A percentile compares a stretch with the other conserved stretches of the same genome.
Evolutionary conservation across 2,888 invertebrate species (phyloP).

Genomic region (Polydrusus pterygomalis): DNA sequence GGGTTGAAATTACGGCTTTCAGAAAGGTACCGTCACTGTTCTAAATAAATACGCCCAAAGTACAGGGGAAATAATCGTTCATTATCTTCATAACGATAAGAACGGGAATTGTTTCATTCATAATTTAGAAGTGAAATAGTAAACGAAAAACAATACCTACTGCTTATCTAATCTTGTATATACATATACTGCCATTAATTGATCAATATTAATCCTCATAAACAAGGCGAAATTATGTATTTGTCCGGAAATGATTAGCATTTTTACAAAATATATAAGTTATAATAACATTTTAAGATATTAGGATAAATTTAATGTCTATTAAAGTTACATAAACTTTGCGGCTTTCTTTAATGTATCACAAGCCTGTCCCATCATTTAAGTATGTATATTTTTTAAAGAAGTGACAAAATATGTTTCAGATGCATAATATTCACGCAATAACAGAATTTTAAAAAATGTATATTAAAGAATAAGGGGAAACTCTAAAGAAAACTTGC

Average conservation of each 20-base stretch:
- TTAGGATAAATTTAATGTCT: too few species aligned
- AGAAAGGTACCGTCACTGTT: constrained; percentile 11
- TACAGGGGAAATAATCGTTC: constrained; percentile 17
- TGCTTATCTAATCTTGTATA: constrained; percentile 46
- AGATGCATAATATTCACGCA: too few species aligned
- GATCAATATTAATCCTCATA: constrained; percentile 37
- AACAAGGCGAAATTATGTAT: constrained; percentile 40
- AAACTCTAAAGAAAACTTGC: too few species aligned
- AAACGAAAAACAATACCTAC: constrained; percentile 45
- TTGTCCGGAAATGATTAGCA: constrained; percentile 41
- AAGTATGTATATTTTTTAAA: too few species aligned
- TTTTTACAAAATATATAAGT: background rate
- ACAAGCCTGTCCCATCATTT: too few species aligned
- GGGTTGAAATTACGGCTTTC: too few species aligned
- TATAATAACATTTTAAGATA: background rate
- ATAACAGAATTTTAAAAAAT: too few species aligned
- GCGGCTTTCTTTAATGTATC: too few species aligned
- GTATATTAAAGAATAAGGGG: too few species aligned
- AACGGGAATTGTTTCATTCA: constrained; percentile 50
- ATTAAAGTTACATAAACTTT: too few species aligned
- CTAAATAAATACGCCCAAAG: constrained; percentile 12
- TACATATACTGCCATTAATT: constrained; percentile 45
- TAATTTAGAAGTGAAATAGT: constrained; percentile 42
- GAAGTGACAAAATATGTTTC: too few species aligned
- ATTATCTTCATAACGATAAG: constrained; percentile 40